Percentiles rank a stretch among this genome's conserved stretches.
Evolutionary conservation across 2,797 vertebrate genomes (phyloP).

Genomic region (Cephalopachus bancanus): DNA sequence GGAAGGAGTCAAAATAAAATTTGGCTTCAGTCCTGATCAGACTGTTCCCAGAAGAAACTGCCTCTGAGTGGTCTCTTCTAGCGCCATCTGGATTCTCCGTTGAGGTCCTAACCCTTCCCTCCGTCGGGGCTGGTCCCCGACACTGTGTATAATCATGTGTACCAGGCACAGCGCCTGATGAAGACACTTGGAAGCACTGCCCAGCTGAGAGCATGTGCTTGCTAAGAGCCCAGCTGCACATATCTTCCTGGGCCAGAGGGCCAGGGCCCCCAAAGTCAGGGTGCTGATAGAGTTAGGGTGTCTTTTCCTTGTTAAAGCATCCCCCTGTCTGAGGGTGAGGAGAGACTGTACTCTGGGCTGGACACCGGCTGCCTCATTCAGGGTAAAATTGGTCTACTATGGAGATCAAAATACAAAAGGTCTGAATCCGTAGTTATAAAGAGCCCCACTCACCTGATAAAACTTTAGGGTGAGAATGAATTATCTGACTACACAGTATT

Average conservation of each 20-base stretch:
- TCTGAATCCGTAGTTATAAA: background rate
- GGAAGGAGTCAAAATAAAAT: too few relatives aligned
- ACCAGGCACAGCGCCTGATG: accelerated
- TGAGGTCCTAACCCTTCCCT: too few relatives aligned
- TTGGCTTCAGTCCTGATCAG: too few relatives aligned
- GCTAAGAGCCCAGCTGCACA: accelerated
- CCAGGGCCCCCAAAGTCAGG: background rate
- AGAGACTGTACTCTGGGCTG: background rate
- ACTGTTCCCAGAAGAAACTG: too few relatives aligned
- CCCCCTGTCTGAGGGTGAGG: too few relatives aligned
- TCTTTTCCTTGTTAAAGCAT: background rate
- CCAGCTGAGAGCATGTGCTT: accelerated
- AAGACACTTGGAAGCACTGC: accelerated
- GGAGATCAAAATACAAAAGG: background rate
- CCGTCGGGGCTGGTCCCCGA: too few relatives aligned
- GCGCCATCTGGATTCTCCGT: too few relatives aligned
- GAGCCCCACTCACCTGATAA: background rate
- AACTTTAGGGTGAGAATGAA: background rate
- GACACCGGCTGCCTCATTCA: background rate
- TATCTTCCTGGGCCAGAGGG: background rate
- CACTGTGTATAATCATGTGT: accelerated
- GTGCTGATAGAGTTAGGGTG: background rate
- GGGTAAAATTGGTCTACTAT: background rate
- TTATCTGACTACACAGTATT: background rate
- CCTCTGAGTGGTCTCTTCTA: too few relatives aligned